These are phyloP conservation scores for Pteruthius melanotis DNA, from an alignment of 2,113 vertebrate species.

Conservation along the genomic window DNA sequence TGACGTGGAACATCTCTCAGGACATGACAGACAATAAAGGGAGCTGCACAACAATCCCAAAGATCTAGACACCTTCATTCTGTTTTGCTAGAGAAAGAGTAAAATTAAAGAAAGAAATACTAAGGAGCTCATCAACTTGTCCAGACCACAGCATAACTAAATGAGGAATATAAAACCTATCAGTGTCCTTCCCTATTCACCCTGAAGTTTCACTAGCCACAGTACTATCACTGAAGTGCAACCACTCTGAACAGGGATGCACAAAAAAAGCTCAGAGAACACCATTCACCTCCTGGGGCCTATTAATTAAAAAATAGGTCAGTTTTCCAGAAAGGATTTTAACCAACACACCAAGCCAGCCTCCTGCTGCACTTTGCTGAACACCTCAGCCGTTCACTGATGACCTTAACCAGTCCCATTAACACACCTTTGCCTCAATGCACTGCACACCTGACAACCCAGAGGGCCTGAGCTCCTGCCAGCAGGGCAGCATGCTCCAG, in stretches of 20 bases:
- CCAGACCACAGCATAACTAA: background rate
- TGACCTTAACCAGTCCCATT: accelerated
- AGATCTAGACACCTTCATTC: background rate
- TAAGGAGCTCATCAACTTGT: background rate
- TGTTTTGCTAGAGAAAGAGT: background rate
- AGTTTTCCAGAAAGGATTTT: background rate
- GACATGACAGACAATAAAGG: background rate
- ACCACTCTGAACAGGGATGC: background rate
- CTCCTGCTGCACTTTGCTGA: background rate
- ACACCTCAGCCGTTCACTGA: background rate
- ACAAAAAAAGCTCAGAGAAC: accelerated
- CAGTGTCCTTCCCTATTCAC: background rate
- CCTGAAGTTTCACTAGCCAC: background rate
- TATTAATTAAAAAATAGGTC: background rate
- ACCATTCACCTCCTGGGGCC: background rate
- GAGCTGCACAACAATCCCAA: background rate
- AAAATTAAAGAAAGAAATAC: background rate
- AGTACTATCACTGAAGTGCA: background rate
- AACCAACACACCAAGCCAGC: background rate
- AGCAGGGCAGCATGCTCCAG: accelerated
- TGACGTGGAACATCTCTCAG: background rate
- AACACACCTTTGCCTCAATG: accelerated
- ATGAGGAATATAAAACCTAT: background rate
- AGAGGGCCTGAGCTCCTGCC: accelerated
- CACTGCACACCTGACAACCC: accelerated